Base-by-base conservation (phyloP, 2,797 vertebrate species). In the Sebastes baramenuke region DNA sequence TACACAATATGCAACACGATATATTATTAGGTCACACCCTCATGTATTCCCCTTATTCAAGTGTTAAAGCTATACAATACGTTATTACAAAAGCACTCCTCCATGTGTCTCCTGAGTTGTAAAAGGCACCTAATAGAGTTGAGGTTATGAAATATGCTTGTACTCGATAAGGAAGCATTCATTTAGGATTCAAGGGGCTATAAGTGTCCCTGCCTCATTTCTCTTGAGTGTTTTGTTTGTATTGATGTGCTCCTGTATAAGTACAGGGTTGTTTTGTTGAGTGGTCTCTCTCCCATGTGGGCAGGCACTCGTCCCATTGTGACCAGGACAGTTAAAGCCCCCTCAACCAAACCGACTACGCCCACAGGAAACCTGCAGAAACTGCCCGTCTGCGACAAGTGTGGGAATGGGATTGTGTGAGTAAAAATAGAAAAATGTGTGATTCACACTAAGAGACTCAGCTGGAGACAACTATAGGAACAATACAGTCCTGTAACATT, bases 341-440 rank as follows among this genome's bases (percentile, higher is more conserved):
- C 98, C 0, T 93, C 94, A 4, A 97, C 96, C 12, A 99, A 97
- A 89, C 89, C 81, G 4, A 87, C 94, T 0, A 61, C 93, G 0
- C 95, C 97, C 25, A 90, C 93, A n/a, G 96, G 97, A 64, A 95
- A 97, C 84, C 94, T 95, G 52, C 98, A 98, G 91, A 99, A 97
- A 89, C 96, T 99, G 94, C 98, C 99, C 0, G 80, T 98, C 85
- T 99, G 99, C 52, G 97, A 99, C 95, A 98, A 97, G 85, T 99
- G 98, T 88, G 98, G 98, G 52, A 99, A 96, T 55, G 98, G 98
- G 84, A 99, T 99, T 67, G 94, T 99, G 98, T 99, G 94, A 96
- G 98, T 97, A 79, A 66, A 81, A 82, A 85, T 71, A 90, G 59
- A 74, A 25, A 70, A 34, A 81, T 75, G 67, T 82, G 81, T 9